Percentiles rank a stretch among this genome's conserved stretches.
Evolutionary conservation across 2,797 vertebrate species (phyloP).

Genomic region (Poecile montanus): DNA sequence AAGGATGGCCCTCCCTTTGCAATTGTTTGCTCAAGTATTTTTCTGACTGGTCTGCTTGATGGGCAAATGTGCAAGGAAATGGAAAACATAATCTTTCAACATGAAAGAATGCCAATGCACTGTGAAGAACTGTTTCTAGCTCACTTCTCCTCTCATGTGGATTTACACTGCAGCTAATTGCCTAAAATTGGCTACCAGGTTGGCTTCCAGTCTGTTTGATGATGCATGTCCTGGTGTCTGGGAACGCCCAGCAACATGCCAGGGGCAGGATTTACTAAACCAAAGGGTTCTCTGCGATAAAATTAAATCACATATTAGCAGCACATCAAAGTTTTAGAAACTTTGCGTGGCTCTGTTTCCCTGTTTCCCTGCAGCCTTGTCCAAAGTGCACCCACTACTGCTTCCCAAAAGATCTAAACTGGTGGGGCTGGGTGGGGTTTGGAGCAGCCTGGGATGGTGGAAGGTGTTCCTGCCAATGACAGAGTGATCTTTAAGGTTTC

Average conservation of each 20-base stretch:
- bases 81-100: conserved; percentile 62
- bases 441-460: not conserved
- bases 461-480: not conserved
- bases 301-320: not conserved
- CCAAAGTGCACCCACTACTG: rapidly evolving
- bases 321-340: not conserved
- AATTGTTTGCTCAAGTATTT: conserved; percentile 23
- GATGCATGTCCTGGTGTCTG: not conserved
- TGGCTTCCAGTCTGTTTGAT: not conserved
- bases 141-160: conserved; percentile 11
- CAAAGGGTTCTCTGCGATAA: not conserved
- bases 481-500: too few species aligned
- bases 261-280: not conserved
- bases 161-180: conserved; percentile 17
- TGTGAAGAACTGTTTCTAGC: conserved; percentile 39
- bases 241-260: not conserved
- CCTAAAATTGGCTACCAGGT: conserved; percentile 3
- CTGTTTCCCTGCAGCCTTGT: not conserved
- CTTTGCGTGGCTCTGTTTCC: not conserved
- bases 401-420: not conserved
- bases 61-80: conserved; percentile 43
- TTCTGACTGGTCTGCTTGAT: conserved; percentile 24
- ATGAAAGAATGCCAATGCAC: conserved; percentile 42
- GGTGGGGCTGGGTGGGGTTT: not conserved
- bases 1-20: not conserved